A percentile compares a stretch with the other conserved stretches of the same genome.
Conservation (phyloP, 2,888 invertebrate species). For the Leptura quadrifasciata region DNA sequence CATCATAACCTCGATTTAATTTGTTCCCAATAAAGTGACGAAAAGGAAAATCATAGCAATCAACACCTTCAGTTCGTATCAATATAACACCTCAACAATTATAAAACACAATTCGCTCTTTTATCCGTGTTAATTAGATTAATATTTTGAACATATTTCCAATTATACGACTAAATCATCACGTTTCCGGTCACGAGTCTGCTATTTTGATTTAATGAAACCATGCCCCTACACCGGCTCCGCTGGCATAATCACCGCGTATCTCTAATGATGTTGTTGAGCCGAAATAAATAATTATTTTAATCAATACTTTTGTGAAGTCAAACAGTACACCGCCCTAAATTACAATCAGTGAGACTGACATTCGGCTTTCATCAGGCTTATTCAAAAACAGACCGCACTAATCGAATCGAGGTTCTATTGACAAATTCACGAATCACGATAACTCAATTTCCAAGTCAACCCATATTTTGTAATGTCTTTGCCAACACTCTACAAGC, state of each 20-base stretch:
- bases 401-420: constrained; percentile 45
- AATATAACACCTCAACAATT: too few species aligned
- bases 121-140: neutral
- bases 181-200: constrained; percentile 12
- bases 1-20: too few species aligned
- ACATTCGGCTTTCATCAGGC: constrained; percentile 45
- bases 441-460: constrained; percentile 40
- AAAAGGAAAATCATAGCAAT: too few species aligned
- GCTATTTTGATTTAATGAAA: constrained; percentile 27
- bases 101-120: neutral
- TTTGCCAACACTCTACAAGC: constrained; percentile 43
- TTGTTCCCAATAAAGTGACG: too few species aligned
- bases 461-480: constrained; percentile 43
- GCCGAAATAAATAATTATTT: constrained; percentile 42
- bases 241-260: constrained; percentile 21
- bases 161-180: constrained; percentile 11
- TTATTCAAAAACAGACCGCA: constrained; percentile 50
- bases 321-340: constrained; percentile 44
- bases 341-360: constrained; percentile 45
- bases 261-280: constrained; percentile 31
- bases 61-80: too few species aligned
- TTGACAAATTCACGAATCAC: constrained; percentile 50
- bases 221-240: neutral
- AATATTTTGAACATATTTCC: constrained; percentile 25
- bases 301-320: constrained; percentile 46